Evolutionary conservation across 2,113 vertebrate species (phyloP).

Genomic region (Callocephalon fimbriatum): DNA sequence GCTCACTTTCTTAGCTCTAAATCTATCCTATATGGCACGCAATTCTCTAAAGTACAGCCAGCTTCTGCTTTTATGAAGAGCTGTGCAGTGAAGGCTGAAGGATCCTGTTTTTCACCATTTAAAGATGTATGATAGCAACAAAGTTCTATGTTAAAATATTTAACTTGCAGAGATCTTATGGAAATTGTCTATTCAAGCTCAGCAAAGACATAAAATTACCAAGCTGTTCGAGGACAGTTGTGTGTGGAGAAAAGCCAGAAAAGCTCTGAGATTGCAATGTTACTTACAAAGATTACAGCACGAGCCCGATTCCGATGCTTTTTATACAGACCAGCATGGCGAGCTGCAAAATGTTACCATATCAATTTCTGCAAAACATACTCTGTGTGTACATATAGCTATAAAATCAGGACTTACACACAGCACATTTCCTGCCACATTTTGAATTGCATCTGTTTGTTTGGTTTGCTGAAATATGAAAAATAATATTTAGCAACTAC

Average conservation of each 20-base stretch:
- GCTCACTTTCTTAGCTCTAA: not conserved
- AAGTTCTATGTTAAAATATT: constrained; percentile 68
- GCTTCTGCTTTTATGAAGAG: constrained; percentile 50
- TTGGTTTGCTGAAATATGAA: constrained; percentile 46
- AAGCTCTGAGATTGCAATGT: constrained; percentile 30
- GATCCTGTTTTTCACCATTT: constrained; percentile 64
- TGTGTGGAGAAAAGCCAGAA: constrained; percentile 56
- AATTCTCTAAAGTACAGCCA: constrained; percentile 57
- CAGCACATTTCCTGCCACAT: constrained; percentile 54
- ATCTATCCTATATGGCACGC: constrained; percentile 44
- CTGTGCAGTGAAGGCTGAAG: constrained; percentile 37
- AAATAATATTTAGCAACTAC: constrained; percentile 57
- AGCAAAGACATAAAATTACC: constrained; percentile 64
- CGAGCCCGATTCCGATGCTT: constrained; percentile 44
- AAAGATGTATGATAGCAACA: constrained; percentile 67
- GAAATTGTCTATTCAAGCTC: constrained; percentile 74
- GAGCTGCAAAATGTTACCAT: constrained; percentile 59
- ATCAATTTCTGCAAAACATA: constrained; percentile 57
- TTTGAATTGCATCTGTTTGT: constrained; percentile 64
- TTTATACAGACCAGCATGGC: constrained; percentile 27
- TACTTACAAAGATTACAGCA: constrained; percentile 48
- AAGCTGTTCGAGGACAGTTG: constrained; percentile 70
- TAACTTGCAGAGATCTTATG: constrained; percentile 60
- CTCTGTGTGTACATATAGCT: constrained; percentile 57
- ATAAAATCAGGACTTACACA: constrained; percentile 46